Conservation (phyloP, 1,140 invertebrate species). For the Littorina saxatilis region DNA sequence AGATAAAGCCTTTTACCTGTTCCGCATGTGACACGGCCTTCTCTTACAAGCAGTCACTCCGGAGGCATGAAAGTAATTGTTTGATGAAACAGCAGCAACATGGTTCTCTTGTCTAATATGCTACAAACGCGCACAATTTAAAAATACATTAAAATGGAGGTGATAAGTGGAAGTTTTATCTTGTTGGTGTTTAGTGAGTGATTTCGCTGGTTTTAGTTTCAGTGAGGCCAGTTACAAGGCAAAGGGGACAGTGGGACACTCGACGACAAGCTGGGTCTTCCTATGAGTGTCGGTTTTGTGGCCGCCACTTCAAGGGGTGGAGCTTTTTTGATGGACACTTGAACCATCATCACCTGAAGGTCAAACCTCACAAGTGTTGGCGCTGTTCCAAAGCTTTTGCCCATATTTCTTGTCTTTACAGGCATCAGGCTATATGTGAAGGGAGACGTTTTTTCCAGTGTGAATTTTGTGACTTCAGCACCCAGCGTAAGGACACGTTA, state of each 20-base stretch:
- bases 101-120: neutral
- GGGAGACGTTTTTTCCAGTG: slow-evolving; percentile 34
- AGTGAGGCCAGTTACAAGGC: neutral
- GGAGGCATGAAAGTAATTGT: slow-evolving; percentile 21
- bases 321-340: slow-evolving; percentile 42
- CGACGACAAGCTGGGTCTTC: neutral
- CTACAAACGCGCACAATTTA: neutral
- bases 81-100: slow-evolving; percentile 20
- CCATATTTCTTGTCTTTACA: slow-evolving; percentile 38
- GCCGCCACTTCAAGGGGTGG: slow-evolving; percentile 27
- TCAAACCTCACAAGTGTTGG: slow-evolving; percentile 43
- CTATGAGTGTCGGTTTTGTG: slow-evolving; percentile 28
- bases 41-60: slow-evolving; percentile 19
- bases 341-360: slow-evolving; percentile 42
- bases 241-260: neutral
- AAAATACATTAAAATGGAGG: neutral
- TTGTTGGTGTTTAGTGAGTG: neutral
- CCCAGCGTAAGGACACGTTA: too few species aligned
- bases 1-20: slow-evolving; percentile 13
- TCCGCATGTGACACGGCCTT: slow-evolving; percentile 12
- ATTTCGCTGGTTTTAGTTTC: neutral
- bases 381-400: slow-evolving; percentile 38
- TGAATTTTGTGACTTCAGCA: slow-evolving; percentile 25
- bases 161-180: neutral
- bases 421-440: slow-evolving; percentile 39